A percentile compares a stretch with the other conserved stretches of the same genome.
phyloP scores from a whole-genome alignment of 2,113 vertebrate species.

The Scartelaos histophorus region DNA sequence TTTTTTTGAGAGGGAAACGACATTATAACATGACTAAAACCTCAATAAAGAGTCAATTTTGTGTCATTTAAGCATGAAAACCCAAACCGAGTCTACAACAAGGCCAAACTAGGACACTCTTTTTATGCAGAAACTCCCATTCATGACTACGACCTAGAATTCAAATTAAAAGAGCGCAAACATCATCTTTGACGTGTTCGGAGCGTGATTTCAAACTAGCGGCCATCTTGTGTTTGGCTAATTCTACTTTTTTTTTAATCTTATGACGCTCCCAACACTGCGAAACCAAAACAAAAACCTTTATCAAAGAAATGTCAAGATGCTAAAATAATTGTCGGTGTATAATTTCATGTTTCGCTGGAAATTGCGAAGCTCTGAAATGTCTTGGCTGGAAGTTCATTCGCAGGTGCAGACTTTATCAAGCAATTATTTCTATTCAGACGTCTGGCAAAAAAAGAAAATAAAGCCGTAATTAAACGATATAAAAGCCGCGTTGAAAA shows the following conservation, averaged over 20 bases:
- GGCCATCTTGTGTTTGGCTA: neutral
- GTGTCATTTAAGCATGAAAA: no score
- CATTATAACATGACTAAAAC: no score
- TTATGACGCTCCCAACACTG: neutral
- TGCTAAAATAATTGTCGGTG: neutral
- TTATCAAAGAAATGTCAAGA: neutral
- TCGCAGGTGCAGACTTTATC: neutral
- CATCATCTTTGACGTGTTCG: neutral
- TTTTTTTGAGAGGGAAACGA: no score
- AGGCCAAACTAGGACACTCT: no score
- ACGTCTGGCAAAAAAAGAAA: neutral
- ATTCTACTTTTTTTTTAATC: neutral
- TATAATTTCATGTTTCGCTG: neutral
- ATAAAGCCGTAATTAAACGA: neutral
- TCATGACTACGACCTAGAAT: neutral
- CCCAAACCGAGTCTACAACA: no score
- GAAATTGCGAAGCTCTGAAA: neutral
- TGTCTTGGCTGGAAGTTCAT: neutral
- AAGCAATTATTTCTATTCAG: neutral
- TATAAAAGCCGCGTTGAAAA: neutral
- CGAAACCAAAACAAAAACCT: no score
- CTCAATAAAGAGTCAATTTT: no score
- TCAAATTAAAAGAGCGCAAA: neutral
- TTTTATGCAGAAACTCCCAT: no score
- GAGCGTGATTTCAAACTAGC: neutral